phyloP scores from a whole-genome alignment of 2,888 invertebrate genomes.

The Mesorhabditis spiculigera region DNA sequence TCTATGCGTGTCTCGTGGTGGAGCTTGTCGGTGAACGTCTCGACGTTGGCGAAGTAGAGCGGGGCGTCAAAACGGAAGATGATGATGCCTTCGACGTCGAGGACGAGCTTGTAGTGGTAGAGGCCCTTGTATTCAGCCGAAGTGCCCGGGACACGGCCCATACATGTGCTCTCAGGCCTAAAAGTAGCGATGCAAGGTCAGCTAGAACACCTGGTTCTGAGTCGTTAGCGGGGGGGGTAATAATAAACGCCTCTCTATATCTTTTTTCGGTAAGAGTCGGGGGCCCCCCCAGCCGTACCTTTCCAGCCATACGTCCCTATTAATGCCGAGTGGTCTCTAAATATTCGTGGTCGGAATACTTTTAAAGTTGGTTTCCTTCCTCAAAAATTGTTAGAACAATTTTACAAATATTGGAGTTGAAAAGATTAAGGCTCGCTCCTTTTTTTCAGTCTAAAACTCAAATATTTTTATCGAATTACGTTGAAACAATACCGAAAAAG shows the following conservation, averaged over 20 bases:
- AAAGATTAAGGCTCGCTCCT: no score
- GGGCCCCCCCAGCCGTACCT: no score
- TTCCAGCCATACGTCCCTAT: no score
- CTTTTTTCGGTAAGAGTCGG: no score
- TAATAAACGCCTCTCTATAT: no score
- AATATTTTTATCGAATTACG: background rate
- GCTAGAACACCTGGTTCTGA: background rate
- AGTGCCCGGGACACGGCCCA: conserved; percentile 60
- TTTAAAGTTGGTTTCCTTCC: no score
- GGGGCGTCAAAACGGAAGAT: conserved; percentile 62
- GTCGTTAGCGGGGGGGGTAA: background rate
- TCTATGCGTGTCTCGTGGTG: conserved; percentile 16
- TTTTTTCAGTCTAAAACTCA: no score
- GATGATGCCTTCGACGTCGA: conserved; percentile 51
- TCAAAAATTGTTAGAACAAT: no score
- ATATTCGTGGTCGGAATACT: no score
- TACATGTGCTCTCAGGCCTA: conserved; percentile 56
- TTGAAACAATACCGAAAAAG: background rate
- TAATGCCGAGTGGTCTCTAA: no score
- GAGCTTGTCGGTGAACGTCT: conserved; percentile 56
- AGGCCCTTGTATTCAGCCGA: conserved; percentile 58
- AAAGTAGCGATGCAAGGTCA: background rate
- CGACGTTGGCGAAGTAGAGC: conserved; percentile 62
- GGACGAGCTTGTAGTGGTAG: conserved; percentile 37
- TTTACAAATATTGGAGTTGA: no score